Conservation (phyloP, 2,113 vertebrate genomes). For the Aldabrachelys gigantea region DNA sequence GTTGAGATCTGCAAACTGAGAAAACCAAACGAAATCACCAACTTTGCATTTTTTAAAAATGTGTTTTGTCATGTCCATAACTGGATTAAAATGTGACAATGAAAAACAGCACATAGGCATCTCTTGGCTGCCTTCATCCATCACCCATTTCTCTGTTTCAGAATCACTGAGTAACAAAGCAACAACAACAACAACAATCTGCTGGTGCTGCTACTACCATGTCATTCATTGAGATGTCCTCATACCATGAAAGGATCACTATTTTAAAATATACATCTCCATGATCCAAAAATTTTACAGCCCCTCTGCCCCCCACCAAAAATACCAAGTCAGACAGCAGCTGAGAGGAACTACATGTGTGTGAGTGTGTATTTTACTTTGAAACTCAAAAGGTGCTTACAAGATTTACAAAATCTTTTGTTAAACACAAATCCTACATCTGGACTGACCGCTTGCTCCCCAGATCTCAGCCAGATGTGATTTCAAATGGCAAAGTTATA, state of each 20-base stretch:
- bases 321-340: constrained; percentile 59
- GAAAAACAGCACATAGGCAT: constrained; percentile 47
- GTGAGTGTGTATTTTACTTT: constrained; percentile 44
- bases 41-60: constrained; percentile 20
- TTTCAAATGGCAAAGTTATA: not conserved
- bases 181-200: constrained; percentile 60
- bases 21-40: constrained; percentile 59
- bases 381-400: constrained; percentile 61
- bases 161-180: constrained; percentile 51
- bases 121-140: constrained; percentile 19
- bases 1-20: constrained; percentile 32
- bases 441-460: constrained; percentile 60
- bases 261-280: constrained; percentile 56
- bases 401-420: constrained; percentile 60
- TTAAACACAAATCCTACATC: constrained; percentile 65
- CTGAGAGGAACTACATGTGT: constrained; percentile 65
- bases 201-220: constrained; percentile 49
- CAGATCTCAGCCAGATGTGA: constrained; percentile 65
- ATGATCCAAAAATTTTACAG: constrained; percentile 47
- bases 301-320: constrained; percentile 47
- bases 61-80: constrained; percentile 58
- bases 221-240: constrained; percentile 50
- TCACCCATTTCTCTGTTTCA: constrained; percentile 40
- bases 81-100: constrained; percentile 72
- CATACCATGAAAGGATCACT: constrained; percentile 62